phyloP scores from a whole-genome alignment of 2,113 vertebrate genomes.

The Campylomormyrus numenius region DNA sequence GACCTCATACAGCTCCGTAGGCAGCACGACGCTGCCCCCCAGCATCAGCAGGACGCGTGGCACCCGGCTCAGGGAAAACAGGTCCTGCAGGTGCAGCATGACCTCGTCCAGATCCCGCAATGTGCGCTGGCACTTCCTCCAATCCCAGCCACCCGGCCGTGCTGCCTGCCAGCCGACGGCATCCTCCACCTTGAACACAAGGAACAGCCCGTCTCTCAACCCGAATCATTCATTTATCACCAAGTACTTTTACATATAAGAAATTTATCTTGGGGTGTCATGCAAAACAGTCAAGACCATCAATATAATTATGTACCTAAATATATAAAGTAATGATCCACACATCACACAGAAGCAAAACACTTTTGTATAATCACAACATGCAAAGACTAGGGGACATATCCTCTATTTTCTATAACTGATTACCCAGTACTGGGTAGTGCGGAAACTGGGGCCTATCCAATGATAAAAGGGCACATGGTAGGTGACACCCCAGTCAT shows the following conservation, averaged over 20 bases:
- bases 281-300: not conserved
- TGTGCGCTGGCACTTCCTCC: constrained; percentile 70
- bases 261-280: not conserved
- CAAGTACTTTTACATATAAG: not conserved
- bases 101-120: constrained; percentile 75
- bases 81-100: constrained; percentile 70
- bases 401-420: not conserved
- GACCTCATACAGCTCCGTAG: constrained; percentile 87
- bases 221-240: not conserved
- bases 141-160: constrained; percentile 40
- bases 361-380: not conserved
- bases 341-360: not conserved
- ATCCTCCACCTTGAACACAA: constrained; percentile 55
- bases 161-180: constrained; percentile 46
- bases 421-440: not conserved
- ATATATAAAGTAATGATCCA: not conserved
- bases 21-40: constrained; percentile 73
- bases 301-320: not conserved
- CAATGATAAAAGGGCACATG: not conserved
- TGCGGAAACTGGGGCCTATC: not conserved
- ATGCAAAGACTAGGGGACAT: not conserved
- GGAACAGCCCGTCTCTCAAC: not conserved
- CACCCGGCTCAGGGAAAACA: constrained; percentile 78
- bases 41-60: constrained; percentile 85
- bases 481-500: not conserved